These are phyloP conservation scores for Graphium colonna DNA, from an alignment of 2,888 invertebrate genomes.

Conservation along the genomic window DNA sequence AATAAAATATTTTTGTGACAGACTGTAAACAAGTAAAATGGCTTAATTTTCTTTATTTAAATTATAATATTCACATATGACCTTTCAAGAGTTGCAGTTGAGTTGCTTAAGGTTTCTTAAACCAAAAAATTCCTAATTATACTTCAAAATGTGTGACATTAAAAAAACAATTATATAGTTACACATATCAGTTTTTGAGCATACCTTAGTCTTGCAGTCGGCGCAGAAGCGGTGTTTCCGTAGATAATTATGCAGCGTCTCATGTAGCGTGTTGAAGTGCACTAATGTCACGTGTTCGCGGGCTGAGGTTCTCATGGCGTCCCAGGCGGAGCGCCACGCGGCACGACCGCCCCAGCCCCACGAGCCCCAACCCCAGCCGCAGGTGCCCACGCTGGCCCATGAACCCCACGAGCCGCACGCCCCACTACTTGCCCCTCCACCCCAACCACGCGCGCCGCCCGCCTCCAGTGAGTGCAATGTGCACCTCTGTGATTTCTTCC, in stretches of 20 bases:
- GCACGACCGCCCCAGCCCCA: slow-evolving; percentile 82
- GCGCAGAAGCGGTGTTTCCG: slow-evolving; percentile 96
- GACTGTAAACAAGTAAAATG: no score
- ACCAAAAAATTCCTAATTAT: no score
- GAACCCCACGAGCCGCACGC: slow-evolving; percentile 78
- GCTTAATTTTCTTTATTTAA: no score
- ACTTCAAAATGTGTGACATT: no score
- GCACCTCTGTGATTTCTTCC: slow-evolving; percentile 94
- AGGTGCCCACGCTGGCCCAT: slow-evolving; percentile 80
- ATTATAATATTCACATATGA: no score
- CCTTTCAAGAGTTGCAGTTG: no score
- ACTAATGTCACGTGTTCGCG: slow-evolving; percentile 92
- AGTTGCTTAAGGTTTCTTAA: no score
- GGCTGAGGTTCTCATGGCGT: slow-evolving; percentile 89
- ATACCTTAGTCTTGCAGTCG: slow-evolving; percentile 95
- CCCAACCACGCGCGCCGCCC: slow-evolving; percentile 87
- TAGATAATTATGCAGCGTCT: slow-evolving; percentile 93
- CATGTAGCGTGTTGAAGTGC: slow-evolving; percentile 90
- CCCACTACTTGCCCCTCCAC: slow-evolving; percentile 78
- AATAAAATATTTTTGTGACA: no score
- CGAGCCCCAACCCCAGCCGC: slow-evolving; percentile 90
- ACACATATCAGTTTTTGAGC: no score
- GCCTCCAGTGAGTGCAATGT: slow-evolving; percentile 94
- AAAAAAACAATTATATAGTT: no score
- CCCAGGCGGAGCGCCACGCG: slow-evolving; percentile 92